Percentiles rank a stretch among this genome's conserved stretches.
These are phyloP conservation scores for Macropodus opercularis DNA, from an alignment of 2,797 vertebrate genomes.

Conservation along the genomic window DNA sequence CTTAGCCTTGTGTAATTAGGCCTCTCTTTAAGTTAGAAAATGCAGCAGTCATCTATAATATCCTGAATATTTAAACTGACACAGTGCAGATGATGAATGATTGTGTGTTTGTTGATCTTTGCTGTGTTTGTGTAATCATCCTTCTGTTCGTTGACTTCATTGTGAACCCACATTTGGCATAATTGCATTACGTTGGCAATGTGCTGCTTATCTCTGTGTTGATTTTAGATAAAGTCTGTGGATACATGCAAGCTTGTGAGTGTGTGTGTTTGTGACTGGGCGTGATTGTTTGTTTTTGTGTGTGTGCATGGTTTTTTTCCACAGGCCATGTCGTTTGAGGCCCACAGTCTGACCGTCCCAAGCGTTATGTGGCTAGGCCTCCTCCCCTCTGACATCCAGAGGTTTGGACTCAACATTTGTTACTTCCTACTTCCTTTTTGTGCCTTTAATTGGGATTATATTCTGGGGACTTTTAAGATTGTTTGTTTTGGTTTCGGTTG, in stretches of 20 bases:
- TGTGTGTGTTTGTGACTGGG: conserved; percentile 22
- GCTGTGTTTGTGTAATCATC: conserved; percentile 47
- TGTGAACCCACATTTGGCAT: conserved; percentile 36
- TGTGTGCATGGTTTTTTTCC: conserved; percentile 55
- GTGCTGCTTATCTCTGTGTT: conserved; percentile 40
- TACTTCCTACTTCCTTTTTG: conserved; percentile 75
- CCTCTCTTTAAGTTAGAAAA: conserved; percentile 49
- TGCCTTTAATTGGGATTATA: conserved; percentile 79
- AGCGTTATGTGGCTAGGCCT: conserved; percentile 96
- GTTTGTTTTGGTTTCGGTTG: conserved; percentile 81
- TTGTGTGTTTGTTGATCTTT: conserved; percentile 28
- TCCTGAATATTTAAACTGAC: conserved; percentile 55
- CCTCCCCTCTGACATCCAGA: conserved; percentile 94
- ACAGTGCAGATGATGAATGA: conserved; percentile 47
- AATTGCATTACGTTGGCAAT: conserved; percentile 14
- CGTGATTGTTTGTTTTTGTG: conserved; percentile 29
- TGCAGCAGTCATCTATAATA: conserved; percentile 42
- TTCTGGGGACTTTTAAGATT: conserved; percentile 75
- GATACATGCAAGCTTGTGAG: conserved; percentile 4
- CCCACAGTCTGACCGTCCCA: conserved; percentile 92
- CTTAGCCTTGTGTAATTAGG: conserved; percentile 65
- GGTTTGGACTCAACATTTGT: conserved; percentile 84
- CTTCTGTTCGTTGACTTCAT: conserved; percentile 32
- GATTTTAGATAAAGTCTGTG: conserved; percentile 37
- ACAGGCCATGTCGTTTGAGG: conserved; percentile 98